A percentile compares a stretch with the other conserved stretches of the same genome.
phyloP scores from a whole-genome alignment of 2,797 vertebrate species.

The Salarias fasciatus region DNA sequence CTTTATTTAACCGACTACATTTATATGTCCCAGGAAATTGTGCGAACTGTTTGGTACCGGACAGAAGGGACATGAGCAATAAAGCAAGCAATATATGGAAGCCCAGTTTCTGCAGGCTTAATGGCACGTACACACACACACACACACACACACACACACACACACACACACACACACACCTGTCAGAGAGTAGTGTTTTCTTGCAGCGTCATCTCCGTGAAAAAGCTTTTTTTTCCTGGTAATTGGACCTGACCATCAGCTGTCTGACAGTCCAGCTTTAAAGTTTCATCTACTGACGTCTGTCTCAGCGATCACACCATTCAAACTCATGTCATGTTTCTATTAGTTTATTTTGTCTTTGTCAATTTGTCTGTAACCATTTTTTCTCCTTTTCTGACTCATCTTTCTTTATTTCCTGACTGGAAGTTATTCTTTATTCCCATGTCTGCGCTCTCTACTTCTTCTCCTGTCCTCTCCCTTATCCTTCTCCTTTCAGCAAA shows the following conservation, averaged over 20 bases:
- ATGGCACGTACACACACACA: not conserved
- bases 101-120: constrained; percentile 17
- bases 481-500: not conserved
- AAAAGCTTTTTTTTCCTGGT: constrained; percentile 59
- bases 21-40: constrained; percentile 31
- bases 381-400: constrained; percentile 34
- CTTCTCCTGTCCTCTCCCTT: not conserved
- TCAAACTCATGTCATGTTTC: constrained; percentile 10
- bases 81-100: constrained; percentile 40
- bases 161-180: constrained; percentile 28
- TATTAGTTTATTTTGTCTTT: not conserved
- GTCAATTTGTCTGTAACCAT: no score
- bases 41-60: constrained; percentile 40
- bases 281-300: not conserved
- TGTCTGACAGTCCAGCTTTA: constrained; percentile 37
- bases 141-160: not conserved
- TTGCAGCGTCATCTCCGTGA: constrained; percentile 47
- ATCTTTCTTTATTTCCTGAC: constrained; percentile 50
- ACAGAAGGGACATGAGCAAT: constrained; percentile 36
- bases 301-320: constrained; percentile 15
- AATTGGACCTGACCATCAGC: constrained; percentile 69
- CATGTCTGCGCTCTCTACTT: constrained; percentile 23
- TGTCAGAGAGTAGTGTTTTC: constrained; percentile 53
- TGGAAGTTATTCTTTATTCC: constrained; percentile 35
- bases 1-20: constrained; percentile 40